phyloP scores from a whole-genome alignment of 2,888 invertebrate species.

The Drosophila setosimentum region DNA sequence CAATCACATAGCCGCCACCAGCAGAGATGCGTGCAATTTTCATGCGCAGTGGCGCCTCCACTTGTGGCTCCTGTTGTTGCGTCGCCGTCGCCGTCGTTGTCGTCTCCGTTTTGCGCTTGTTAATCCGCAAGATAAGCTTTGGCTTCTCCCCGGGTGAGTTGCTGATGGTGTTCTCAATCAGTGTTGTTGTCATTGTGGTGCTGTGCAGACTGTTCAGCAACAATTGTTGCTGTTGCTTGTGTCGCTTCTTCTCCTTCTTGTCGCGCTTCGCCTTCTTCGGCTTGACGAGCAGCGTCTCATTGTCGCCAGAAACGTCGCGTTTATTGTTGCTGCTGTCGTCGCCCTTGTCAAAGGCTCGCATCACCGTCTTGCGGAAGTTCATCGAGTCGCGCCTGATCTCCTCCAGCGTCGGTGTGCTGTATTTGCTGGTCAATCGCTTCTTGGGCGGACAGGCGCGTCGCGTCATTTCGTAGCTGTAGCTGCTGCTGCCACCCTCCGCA shows the following conservation, averaged over 20 bases:
- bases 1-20: slow-evolving; percentile 87
- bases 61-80: slow-evolving; percentile 23
- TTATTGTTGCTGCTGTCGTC: slow-evolving; percentile 82
- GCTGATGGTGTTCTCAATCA: slow-evolving; percentile 86
- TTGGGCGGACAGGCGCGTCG: slow-evolving; percentile 91
- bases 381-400: slow-evolving; percentile 93
- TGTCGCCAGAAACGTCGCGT: slow-evolving; percentile 48
- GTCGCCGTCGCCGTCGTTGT: slow-evolving; percentile 15
- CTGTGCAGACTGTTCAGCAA: slow-evolving; percentile 71
- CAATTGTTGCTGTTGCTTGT: slow-evolving; percentile 84
- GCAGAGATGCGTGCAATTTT: slow-evolving; percentile 93
- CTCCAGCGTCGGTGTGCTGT: slow-evolving; percentile 90
- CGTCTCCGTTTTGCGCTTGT: slow-evolving; percentile 83
- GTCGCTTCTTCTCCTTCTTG: slow-evolving; percentile 87
- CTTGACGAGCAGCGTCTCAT: slow-evolving; percentile 44
- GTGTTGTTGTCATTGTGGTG: slow-evolving; percentile 80
- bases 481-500: slow-evolving; percentile 48
- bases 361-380: slow-evolving; percentile 93
- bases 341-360: slow-evolving; percentile 93
- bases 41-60: slow-evolving; percentile 90
- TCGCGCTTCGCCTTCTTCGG: slow-evolving; percentile 84
- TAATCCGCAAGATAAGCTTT: slow-evolving; percentile 91
- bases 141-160: slow-evolving; percentile 87
- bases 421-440: slow-evolving; percentile 88
- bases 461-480: slow-evolving; percentile 83